These are phyloP conservation scores for Rhagoletis zephyria DNA, from an alignment of 1,140 invertebrate species.

Conservation along the genomic window DNA sequence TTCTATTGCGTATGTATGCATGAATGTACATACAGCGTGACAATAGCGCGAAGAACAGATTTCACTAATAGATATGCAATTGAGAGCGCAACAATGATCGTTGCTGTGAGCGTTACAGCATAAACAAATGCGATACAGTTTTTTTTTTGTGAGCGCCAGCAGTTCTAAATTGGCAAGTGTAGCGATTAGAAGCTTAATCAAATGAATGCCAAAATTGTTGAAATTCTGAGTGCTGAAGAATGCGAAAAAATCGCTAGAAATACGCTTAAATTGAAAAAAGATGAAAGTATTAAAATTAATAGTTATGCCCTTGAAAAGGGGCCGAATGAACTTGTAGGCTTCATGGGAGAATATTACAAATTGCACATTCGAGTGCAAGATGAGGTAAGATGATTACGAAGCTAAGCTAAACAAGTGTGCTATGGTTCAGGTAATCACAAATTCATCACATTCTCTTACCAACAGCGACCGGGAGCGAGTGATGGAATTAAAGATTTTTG, in stretches of 20 bases:
- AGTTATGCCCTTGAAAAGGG: constrained; percentile 57
- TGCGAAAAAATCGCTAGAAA: constrained; percentile 59
- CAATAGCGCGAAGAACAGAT: no score
- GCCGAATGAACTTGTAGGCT: constrained; percentile 64
- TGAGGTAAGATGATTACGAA: not conserved
- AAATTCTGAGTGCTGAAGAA: constrained; percentile 56
- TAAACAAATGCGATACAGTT: not conserved
- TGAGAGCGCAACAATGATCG: no score
- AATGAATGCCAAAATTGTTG: not conserved
- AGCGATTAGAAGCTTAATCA: not conserved
- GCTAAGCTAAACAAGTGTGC: no score
- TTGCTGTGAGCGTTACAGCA: no score
- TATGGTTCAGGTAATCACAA: no score
- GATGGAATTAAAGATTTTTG: not conserved
- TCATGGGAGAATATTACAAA: constrained; percentile 70
- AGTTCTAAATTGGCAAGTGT: constrained; percentile 16
- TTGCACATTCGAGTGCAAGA: constrained; percentile 48
- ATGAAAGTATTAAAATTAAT: constrained; percentile 57
- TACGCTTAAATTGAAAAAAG: constrained; percentile 57
- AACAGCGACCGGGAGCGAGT: no score
- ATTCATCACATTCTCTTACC: no score
- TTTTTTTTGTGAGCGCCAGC: no score
- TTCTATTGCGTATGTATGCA: not conserved
- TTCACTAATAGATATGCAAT: no score
- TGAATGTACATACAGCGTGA: not conserved